phyloP scores from a whole-genome alignment of 2,797 vertebrate genomes.

The Tenualosa thibaudeaui region DNA sequence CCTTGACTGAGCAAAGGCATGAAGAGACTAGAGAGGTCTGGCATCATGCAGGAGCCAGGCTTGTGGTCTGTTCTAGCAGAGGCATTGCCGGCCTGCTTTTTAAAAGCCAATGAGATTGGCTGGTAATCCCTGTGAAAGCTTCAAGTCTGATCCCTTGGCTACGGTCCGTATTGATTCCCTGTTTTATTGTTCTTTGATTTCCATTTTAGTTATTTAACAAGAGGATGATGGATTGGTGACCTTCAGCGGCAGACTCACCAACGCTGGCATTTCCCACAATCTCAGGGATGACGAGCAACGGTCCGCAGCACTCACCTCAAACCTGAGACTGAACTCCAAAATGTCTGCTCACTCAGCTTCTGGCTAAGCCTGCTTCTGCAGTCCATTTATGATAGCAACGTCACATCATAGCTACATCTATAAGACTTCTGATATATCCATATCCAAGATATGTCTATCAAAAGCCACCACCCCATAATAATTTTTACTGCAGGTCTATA shows the following conservation, averaged over 20 bases:
- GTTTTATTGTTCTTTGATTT: constrained; percentile 78
- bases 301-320: neutral
- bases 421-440: neutral
- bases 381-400: neutral
- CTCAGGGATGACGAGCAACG: neutral
- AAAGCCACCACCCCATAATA: neutral
- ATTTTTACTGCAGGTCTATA: neutral
- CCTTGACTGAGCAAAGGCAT: neutral
- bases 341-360: neutral
- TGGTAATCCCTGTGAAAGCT: constrained; percentile 71
- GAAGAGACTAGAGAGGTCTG: constrained; percentile 63
- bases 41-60: constrained; percentile 57
- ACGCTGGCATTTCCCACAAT: constrained; percentile 60
- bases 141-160: constrained; percentile 66
- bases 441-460: neutral
- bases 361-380: neutral
- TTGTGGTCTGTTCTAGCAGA: constrained; percentile 56
- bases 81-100: constrained; percentile 72
- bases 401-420: neutral
- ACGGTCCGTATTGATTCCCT: constrained; percentile 66
- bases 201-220: constrained; percentile 78
- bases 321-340: constrained; percentile 1
- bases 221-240: constrained; percentile 77
- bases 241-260: constrained; percentile 63
- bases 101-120: constrained; percentile 71